These are phyloP conservation scores for Amia ocellicauda DNA, from an alignment of 2,113 vertebrate genomes.

Conservation along the genomic window DNA sequence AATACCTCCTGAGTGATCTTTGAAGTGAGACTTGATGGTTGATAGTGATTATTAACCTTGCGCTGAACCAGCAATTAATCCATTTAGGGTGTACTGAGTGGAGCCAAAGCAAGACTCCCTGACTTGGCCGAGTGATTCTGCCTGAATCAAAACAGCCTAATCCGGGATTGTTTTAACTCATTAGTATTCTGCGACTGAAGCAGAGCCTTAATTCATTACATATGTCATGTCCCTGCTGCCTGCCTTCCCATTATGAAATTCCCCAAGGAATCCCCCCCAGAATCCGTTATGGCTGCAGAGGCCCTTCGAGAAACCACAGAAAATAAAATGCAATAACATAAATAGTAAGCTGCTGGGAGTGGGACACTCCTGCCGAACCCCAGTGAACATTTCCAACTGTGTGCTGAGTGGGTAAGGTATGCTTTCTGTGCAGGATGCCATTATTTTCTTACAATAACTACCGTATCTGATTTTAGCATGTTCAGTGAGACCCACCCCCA, in stretches of 20 bases:
- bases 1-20: constrained; percentile 54
- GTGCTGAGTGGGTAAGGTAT: constrained; percentile 20
- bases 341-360: no score
- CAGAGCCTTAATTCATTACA: constrained; percentile 65
- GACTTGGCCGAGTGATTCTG: constrained; percentile 44
- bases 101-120: constrained; percentile 38
- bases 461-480: no score
- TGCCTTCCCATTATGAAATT: constrained; percentile 13
- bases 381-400: constrained; percentile 36
- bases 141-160: constrained; percentile 43
- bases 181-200: constrained; percentile 57
- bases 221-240: constrained; percentile 62
- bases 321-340: constrained; percentile 23
- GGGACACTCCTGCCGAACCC: no score
- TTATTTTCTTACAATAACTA: neutral
- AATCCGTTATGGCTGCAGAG: neutral
- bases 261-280: constrained; percentile 3
- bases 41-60: constrained; percentile 72
- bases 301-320: neutral
- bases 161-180: constrained; percentile 50
- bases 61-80: constrained; percentile 67
- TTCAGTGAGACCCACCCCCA: no score
- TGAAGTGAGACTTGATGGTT: constrained; percentile 60
- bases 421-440: constrained; percentile 8
- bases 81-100: constrained; percentile 47